Base-by-base conservation (phyloP, 1,140 invertebrate species). In the Platorchestia sp. region DNA sequence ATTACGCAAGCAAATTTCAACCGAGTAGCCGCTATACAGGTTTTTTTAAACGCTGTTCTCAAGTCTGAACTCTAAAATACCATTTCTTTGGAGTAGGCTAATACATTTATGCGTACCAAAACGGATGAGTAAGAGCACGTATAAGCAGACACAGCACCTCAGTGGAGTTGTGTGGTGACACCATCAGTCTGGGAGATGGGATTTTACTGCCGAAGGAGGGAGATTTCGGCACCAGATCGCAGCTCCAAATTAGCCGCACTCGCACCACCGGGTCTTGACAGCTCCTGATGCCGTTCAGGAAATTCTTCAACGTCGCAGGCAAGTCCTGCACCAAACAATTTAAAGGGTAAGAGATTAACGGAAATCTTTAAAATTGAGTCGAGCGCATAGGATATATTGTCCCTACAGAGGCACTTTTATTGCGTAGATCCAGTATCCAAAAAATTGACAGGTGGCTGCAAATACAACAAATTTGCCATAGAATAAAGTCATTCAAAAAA, bases 321-420 rank as follows among this genome's bases (percentile, higher is more conserved):
- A 93, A 40, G 45, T 93, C 91, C 91, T 93, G 91, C 27, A 75
- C 3, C 36, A 89, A 89, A 89, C 87, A 89, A 89, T 19, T 75
- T 3, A 75, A 75, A 1, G 10, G 14, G 1, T 1, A 75, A 3
- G 27, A 10, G 3, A 27, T 36, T 75, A 10, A 27, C 27, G 14
- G 6, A 36, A 75, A 22, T 75, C 1, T 75, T 75, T 27, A 75
- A 75, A 75, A 36, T 36, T 36, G 59, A 22, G 27, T 27, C 27
- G 1, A 75, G 27, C 59, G 27, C 59, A 75, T 10, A 75, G 1
- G 36, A 75, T 75, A 75, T 3, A 3, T 22, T 75, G 27, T n/a
- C n/a, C 59, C 36, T 36, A 75, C 27, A n/a, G 59, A 75, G 59
- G 59, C 7, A 10, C 1, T 3, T 3, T 75, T 75, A 36, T 19